Evolutionary conservation across 2,888 invertebrate genomes (phyloP).

Genomic region (Drosophila emarginata): DNA sequence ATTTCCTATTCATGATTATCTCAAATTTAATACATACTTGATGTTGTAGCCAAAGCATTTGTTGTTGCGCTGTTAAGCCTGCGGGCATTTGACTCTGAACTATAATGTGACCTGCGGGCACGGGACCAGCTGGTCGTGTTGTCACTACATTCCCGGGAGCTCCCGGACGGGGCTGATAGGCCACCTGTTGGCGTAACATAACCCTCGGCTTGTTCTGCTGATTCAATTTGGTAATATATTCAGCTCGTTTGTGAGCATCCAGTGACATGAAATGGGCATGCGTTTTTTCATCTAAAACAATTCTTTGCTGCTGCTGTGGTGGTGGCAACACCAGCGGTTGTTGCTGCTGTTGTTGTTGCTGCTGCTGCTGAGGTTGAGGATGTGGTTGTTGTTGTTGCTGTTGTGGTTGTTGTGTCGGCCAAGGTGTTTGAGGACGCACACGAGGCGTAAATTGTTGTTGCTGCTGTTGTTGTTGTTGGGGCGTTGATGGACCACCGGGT

Average conservation of each 20-base stretch:
- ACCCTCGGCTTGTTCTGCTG: constrained; percentile 87
- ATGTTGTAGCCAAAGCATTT: constrained; percentile 88
- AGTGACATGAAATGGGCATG: constrained; percentile 92
- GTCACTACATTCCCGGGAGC: constrained; percentile 82
- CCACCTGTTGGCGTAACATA: constrained; percentile 84
- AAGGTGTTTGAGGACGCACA: constrained; percentile 54
- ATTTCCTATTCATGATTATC: background rate
- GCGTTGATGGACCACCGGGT: constrained; percentile 63
- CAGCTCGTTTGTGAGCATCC: constrained; percentile 90
- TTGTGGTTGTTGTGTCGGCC: constrained; percentile 40
- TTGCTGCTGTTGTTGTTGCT: constrained; percentile 55
- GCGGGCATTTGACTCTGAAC: constrained; percentile 88
- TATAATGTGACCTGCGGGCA: constrained; percentile 84
- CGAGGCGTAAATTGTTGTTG: constrained; percentile 41
- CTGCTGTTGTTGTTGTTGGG: constrained; percentile 63
- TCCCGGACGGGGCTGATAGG: constrained; percentile 80
- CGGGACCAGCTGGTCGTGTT: constrained; percentile 81
- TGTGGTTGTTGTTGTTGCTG: constrained; percentile 58
- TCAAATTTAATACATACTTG: constrained; percentile 71
- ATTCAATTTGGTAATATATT: constrained; percentile 91
- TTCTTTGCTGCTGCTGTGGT: constrained; percentile 83
- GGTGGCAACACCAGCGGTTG: constrained; percentile 73
- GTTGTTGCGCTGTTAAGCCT: constrained; percentile 86
- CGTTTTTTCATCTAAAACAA: constrained; percentile 91
- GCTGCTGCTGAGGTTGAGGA: constrained; percentile 68